These are phyloP conservation scores for Fulmarus glacialis DNA, from an alignment of 2,113 vertebrate species.

Conservation along the genomic window DNA sequence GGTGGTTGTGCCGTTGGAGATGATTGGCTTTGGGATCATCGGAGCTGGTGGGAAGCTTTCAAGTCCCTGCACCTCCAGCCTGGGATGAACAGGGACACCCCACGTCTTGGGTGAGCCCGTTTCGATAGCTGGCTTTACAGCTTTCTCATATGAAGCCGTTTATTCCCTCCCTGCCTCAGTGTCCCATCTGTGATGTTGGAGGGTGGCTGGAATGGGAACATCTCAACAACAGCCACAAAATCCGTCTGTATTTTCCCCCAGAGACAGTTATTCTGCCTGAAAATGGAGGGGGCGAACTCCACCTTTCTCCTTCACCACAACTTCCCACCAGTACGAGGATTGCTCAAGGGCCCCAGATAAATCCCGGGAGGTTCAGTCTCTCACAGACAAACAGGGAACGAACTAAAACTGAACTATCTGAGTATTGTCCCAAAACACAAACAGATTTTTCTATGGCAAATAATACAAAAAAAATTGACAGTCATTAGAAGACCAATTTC, in stretches of 20 bases:
- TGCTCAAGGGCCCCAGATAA: not conserved
- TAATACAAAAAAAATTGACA: not conserved
- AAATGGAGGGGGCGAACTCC: not conserved
- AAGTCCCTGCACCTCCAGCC: not conserved
- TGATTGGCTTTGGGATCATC: not conserved
- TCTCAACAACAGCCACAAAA: not conserved
- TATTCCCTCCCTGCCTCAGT: not conserved
- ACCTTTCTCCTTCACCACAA: not conserved
- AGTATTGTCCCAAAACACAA: not conserved
- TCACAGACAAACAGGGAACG: not conserved
- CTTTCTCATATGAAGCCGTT: not conserved
- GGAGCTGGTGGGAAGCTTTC: not conserved
- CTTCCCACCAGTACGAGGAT: not conserved
- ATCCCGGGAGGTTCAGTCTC: not conserved
- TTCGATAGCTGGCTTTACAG: not conserved
- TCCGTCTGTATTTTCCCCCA: not conserved
- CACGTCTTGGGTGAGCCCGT: rapidly evolving
- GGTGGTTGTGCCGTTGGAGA: not conserved
- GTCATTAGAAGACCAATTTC: not conserved
- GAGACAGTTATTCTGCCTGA: not conserved
- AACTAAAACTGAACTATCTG: not conserved
- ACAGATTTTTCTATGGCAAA: not conserved
- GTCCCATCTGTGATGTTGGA: not conserved
- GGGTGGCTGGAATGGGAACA: rapidly evolving
- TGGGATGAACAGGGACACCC: not conserved